These are phyloP conservation scores for Adrianichthys oophorus DNA, from an alignment of 2,797 vertebrate species.

Conservation along the genomic window DNA sequence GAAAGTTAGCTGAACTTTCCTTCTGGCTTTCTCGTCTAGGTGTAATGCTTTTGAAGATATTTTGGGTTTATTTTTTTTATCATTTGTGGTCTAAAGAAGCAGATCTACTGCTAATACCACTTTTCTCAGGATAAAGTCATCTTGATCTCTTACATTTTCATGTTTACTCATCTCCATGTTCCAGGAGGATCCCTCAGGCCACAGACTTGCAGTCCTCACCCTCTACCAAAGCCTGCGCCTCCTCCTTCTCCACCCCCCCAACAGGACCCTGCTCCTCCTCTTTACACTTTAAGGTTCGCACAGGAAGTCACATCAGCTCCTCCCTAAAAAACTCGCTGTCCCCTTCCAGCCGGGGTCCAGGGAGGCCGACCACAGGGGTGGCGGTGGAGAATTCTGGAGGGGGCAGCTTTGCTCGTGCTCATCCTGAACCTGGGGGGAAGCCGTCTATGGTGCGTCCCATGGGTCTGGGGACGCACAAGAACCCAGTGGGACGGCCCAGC, in stretches of 20 bases:
- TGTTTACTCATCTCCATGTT: neutral
- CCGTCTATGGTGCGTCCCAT: constrained; percentile 58
- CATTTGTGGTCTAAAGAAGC: too few species aligned
- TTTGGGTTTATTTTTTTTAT: too few species aligned
- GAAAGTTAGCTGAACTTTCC: too few species aligned
- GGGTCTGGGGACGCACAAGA: constrained; percentile 75
- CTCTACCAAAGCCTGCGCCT: constrained; percentile 63
- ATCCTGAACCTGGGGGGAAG: constrained; percentile 68
- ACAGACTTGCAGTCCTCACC: constrained; percentile 76
- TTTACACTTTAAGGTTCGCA: constrained; percentile 74
- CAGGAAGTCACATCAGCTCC: constrained; percentile 74
- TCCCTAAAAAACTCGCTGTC: constrained; percentile 69
- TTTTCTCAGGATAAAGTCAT: too few species aligned
- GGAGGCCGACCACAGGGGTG: constrained; percentile 66
- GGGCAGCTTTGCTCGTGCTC: constrained; percentile 45
- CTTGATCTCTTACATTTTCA: too few species aligned
- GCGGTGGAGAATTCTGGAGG: constrained; percentile 80
- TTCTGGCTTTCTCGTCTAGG: too few species aligned
- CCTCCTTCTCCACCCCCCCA: constrained; percentile 57
- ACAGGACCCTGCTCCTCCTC: constrained; percentile 57
- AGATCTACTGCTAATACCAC: too few species aligned
- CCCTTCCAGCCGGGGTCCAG: constrained; percentile 71
- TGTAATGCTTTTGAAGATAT: too few species aligned
- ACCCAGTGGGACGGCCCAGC: constrained; percentile 80
- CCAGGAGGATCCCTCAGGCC: constrained; percentile 91